Percentiles rank a stretch among this genome's conserved stretches.
Conservation (phyloP, 2,888 invertebrate species). For the Brachyptera putata region DNA sequence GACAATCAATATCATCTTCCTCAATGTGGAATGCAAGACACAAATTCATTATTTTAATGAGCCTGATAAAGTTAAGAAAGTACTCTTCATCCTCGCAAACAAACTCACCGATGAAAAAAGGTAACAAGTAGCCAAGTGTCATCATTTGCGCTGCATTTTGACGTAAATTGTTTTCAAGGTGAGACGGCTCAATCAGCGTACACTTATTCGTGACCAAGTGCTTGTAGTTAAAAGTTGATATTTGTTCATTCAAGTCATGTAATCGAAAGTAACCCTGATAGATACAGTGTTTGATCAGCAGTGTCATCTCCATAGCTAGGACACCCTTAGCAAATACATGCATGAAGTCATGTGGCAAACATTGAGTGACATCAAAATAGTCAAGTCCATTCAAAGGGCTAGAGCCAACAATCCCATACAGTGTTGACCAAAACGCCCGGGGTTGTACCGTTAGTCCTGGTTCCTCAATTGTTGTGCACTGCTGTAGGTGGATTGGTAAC, state of each 20-base stretch:
- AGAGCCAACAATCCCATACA: no score
- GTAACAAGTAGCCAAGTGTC: slow-evolving; percentile 33
- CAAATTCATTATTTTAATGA: slow-evolving; percentile 35
- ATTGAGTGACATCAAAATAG: no score
- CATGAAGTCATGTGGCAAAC: no score
- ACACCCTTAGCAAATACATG: no score
- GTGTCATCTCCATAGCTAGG: no score
- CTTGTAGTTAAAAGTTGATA: no score
- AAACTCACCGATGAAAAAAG: slow-evolving; percentile 35
- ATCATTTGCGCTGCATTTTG: slow-evolving; percentile 36
- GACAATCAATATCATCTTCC: slow-evolving; percentile 21
- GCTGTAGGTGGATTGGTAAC: no score
- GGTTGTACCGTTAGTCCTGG: background rate
- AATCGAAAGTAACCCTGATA: no score
- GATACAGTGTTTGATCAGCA: no score
- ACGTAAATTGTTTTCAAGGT: slow-evolving; percentile 27
- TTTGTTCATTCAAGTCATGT: no score
- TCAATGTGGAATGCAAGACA: slow-evolving; percentile 34
- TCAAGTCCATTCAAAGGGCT: no score
- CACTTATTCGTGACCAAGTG: no score
- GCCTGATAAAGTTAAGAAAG: slow-evolving; percentile 26
- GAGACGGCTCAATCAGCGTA: slow-evolving; percentile 28
- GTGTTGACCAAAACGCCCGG: background rate
- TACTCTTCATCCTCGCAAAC: slow-evolving; percentile 22
- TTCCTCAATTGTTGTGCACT: background rate